phyloP scores from a whole-genome alignment of 2,113 vertebrate species.

The Pollachius pollachius region DNA sequence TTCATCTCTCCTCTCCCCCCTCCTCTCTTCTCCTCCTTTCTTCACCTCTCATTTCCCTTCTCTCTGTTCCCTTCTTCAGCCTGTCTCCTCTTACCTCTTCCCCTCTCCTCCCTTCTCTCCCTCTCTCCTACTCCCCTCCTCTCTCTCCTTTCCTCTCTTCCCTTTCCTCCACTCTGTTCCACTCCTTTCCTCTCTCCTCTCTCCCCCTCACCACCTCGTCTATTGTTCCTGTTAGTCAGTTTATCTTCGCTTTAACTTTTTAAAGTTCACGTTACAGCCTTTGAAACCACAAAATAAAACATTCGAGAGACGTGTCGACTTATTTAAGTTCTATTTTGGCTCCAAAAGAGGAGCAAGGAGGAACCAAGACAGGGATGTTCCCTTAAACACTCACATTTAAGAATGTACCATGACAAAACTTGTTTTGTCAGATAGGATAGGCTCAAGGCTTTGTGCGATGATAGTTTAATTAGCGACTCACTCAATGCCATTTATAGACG shows the following conservation, averaged over 20 bases:
- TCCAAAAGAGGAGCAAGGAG: too few relatives aligned
- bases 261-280: not conserved
- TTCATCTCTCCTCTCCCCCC: not conserved
- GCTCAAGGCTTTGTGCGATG: too few relatives aligned
- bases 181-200: not conserved
- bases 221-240: not conserved
- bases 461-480: too few relatives aligned
- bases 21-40: not conserved
- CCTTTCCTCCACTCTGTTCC: not conserved
- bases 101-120: not conserved
- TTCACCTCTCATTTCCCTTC: not conserved
- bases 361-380: too few relatives aligned
- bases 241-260: too few relatives aligned
- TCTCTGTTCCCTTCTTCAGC: not conserved
- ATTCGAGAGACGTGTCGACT: not conserved
- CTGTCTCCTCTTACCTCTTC: not conserved
- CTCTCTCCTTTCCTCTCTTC: not conserved
- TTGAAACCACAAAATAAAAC: not conserved
- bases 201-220: not conserved
- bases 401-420: too few relatives aligned
- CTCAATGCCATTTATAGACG: too few relatives aligned
- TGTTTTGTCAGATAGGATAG: too few relatives aligned
- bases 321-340: too few relatives aligned
- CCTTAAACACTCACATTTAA: too few relatives aligned
- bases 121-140: not conserved